Evolutionary conservation across 2,888 invertebrate species (phyloP), one percentile per base, ranked within the genome.

Genomic region (Silvanus unidentatus): DNA sequence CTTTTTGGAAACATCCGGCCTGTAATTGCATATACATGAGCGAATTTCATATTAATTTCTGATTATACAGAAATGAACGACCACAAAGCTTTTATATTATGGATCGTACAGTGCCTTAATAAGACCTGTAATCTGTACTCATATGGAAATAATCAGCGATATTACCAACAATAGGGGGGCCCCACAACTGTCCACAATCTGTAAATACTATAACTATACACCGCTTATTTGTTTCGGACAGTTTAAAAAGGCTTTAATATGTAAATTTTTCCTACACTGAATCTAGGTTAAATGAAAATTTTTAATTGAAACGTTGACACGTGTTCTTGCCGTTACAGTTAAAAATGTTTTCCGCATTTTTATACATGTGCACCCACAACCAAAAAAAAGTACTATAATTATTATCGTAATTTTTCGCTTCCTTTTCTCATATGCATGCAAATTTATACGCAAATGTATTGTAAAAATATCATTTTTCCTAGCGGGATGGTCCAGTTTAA

Each of bases 1-100:
- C 8, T 22, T 22, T 22, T 3, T 53, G 62, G 66, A 68, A 68
- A 67, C 66, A 68, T 68, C 68, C 66, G 64, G 64, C 60, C 37
- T 58, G 64, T 70, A 71, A 72, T 72, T 71, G 71, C 71, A 70
- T 71, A 71, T 71, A 71, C 71, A 72, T 71, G 71, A 72, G 70
- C 69, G 71, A 68, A 69, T 71, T 71, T 72, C 71, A 72, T 71
- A 72, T 72, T 72, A 72, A 72, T 72, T 72, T 71, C 71, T 72
- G 72, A 72, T 72, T 71, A 71, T 71, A 67, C 70, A 62, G 64
- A 66, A 68, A 69, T 63, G 70, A 67, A 67, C 70, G 67, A 64
- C 69, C 71, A 71, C 72, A 71, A 71, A 71, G 72, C 71, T 71
- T 71, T 72, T 71, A 71, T 71, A 71, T 71, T 70, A 64, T 66